Evolutionary conservation across 2,888 invertebrate genomes (phyloP).

Genomic region (Volucella zonaria): DNA sequence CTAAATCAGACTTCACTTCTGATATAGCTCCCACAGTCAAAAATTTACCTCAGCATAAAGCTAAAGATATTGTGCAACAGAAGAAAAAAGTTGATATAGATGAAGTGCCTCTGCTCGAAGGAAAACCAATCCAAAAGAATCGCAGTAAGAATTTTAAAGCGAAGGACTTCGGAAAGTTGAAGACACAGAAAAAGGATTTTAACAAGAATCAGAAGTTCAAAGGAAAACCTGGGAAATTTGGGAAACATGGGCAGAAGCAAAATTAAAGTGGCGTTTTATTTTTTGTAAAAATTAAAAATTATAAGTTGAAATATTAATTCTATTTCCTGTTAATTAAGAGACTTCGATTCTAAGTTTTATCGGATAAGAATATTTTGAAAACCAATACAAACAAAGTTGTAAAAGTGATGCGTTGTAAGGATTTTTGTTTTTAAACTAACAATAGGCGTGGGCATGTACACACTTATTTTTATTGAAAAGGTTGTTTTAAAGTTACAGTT

Average conservation of each 20-base stretch:
- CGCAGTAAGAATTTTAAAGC: slow-evolving; percentile 78
- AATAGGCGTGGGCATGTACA: background rate
- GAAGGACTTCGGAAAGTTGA: slow-evolving; percentile 79
- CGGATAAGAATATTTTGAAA: slow-evolving; percentile 27
- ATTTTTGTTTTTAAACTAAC: background rate
- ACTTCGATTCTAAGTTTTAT: slow-evolving; percentile 33
- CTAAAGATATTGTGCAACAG: slow-evolving; percentile 6
- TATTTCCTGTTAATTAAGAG: slow-evolving; percentile 46
- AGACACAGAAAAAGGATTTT: slow-evolving; percentile 75
- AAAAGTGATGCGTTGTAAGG: background rate
- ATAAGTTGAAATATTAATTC: slow-evolving; percentile 24
- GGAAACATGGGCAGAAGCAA: slow-evolving; percentile 53
- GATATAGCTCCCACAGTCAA: background rate
- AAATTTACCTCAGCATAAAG: slow-evolving; percentile 10
- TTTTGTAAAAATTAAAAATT: slow-evolving; percentile 45
- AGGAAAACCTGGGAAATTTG: slow-evolving; percentile 54
- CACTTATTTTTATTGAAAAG: no score
- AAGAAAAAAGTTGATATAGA: slow-evolving; percentile 74
- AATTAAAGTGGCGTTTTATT: slow-evolving; percentile 22
- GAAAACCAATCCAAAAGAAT: slow-evolving; percentile 78
- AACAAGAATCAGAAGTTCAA: slow-evolving; percentile 60
- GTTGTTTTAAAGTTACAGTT: no score
- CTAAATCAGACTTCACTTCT: background rate
- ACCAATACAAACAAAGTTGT: background rate
- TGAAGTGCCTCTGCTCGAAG: slow-evolving; percentile 75